Evolutionary conservation across 2,888 invertebrate genomes (phyloP).

Genomic region (Harpagoxenus sublaevis): DNA sequence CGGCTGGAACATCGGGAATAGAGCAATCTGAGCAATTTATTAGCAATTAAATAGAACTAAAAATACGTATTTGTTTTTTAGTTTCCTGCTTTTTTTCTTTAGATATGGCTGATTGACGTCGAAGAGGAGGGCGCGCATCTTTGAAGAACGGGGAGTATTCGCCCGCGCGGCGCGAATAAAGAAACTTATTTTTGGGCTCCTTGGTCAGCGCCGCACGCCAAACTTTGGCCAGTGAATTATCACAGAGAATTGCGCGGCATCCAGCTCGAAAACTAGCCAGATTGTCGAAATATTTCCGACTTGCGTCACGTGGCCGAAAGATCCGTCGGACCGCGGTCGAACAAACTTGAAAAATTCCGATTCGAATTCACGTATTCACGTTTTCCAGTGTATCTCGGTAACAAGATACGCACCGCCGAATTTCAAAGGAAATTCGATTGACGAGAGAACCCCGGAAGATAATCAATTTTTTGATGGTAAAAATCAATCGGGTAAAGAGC

Average conservation of each 20-base stretch:
- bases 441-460: not conserved
- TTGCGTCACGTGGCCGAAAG: slow-evolving; percentile 5
- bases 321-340: not conserved
- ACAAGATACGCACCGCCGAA: not conserved
- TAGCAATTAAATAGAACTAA: too few species aligned
- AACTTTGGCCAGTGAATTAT: not conserved
- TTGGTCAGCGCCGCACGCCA: not conserved
- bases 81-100: too few species aligned
- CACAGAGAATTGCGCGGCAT: slow-evolving; percentile 2
- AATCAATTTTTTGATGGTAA: not conserved
- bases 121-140: slow-evolving; percentile 48
- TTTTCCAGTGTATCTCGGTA: not conserved
- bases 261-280: not conserved
- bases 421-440: not conserved
- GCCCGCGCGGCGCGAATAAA: slow-evolving; percentile 1
- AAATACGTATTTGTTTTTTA: too few species aligned
- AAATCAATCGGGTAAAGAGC: too few species aligned
- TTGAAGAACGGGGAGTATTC: slow-evolving; percentile 31
- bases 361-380: not conserved
- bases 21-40: too few species aligned
- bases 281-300: not conserved
- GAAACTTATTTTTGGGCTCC: slow-evolving; percentile 12
- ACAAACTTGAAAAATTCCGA: not conserved
- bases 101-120: slow-evolving; percentile 50
- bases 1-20: too few species aligned